Base-by-base conservation (phyloP, 2,888 invertebrate species). In the Leucophenga maculata region DNA sequence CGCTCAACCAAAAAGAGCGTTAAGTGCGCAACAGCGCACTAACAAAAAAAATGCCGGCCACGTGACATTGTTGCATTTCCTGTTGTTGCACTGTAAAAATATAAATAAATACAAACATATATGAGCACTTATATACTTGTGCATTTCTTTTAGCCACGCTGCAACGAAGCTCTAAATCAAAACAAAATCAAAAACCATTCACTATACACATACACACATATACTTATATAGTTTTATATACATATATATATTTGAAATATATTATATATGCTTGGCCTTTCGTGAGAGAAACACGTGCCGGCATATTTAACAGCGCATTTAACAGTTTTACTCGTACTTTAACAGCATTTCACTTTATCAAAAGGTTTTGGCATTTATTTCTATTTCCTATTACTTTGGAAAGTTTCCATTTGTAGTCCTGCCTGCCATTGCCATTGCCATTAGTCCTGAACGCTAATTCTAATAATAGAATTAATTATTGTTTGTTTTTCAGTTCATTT, bases 271-370 rank as follows among this genome's bases (percentile, higher is more conserved):
- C 2, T 72, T 73, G 64, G 46, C 55, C 48, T 60, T 13, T 66
- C 72, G 79, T 75, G 86, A 85, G 85, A 78, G 86, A 83, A 85
- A 85, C 86, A 86, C 86, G 86, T 81, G 83, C 83, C 82, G 74
- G 50, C 71, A 1, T 66, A 55, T 54, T 72, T 73, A 75, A 75
- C 76, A 75, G 70, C 20, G 70, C 14, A 9, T 31, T 72, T 80
- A 84, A 78, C 79, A 82, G 77, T 31, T 71, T 72, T 73, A 14
- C 74, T 78, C 76, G 69, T 74, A 44, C 65, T 6, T 1, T 18
- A 20, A 16, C n/a, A 68, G 72, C 52, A 74, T 83, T 78, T 83
- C 74, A 78, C n/a, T 54, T 70, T 31, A 31, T 22, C 18, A 44
- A 59, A 32, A 22, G 16, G 32, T 20, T 68, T 67, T 57, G 55